phyloP scores from a whole-genome alignment of 2,888 invertebrate genomes.

The Oscheius sp. region DNA sequence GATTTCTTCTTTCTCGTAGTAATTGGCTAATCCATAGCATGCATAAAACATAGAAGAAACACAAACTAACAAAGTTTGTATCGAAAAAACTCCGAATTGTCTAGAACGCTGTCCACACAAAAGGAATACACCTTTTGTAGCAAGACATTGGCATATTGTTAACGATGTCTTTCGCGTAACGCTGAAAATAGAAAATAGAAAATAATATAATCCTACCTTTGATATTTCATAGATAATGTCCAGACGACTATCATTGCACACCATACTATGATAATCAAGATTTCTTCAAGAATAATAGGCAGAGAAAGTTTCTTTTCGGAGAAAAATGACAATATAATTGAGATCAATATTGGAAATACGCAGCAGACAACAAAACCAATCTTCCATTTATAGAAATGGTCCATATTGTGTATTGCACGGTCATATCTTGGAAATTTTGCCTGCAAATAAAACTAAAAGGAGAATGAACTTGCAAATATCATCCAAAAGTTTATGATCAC shows the following conservation, averaged over 20 bases:
- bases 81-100: neutral
- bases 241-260: neutral
- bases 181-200: neutral
- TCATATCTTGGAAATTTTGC: conserved; percentile 18
- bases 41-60: neutral
- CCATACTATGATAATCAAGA: conserved; percentile 18
- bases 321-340: conserved; percentile 10
- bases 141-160: conserved; percentile 7
- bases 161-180: neutral
- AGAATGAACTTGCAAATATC: conserved; percentile 33
- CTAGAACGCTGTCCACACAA: neutral
- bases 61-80: neutral
- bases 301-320: neutral
- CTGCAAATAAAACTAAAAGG: conserved; percentile 16
- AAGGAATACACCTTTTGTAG: conserved; percentile 2
- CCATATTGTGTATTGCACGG: neutral
- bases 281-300: conserved; percentile 11
- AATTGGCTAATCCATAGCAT: neutral
- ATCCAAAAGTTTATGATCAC: conserved; percentile 40
- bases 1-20: neutral
- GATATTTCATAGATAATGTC: conserved; percentile 3
- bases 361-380: neutral
- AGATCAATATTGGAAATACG: conserved; percentile 10
- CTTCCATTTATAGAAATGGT: neutral
- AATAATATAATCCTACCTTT: conserved; percentile 10